phyloP scores from a whole-genome alignment of 2,888 invertebrate genomes.

The Penaeus monodon region DNA sequence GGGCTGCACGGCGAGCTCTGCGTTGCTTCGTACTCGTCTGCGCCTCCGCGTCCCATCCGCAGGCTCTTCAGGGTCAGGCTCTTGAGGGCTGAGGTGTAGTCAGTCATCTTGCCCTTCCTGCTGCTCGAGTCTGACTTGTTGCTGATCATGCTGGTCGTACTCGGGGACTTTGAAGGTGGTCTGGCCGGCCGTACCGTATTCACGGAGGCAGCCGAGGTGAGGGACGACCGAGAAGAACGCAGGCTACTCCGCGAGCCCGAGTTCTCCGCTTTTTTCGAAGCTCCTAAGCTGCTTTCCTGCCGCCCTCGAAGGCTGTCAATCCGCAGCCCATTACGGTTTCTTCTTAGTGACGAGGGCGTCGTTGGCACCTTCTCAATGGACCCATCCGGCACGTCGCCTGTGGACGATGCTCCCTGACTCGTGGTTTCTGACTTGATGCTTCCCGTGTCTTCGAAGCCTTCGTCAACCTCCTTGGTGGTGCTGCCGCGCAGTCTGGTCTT shows the following conservation, averaged over 20 bases:
- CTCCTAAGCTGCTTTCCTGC: constrained; percentile 4
- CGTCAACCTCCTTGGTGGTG: constrained; percentile 51
- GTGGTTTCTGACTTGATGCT: constrained; percentile 56
- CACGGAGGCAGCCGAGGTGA: constrained; percentile 61
- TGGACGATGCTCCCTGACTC: constrained; percentile 52
- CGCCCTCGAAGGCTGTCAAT: constrained; percentile 16
- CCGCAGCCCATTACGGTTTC: not conserved
- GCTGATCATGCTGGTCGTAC: constrained; percentile 56
- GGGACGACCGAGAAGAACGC: constrained; percentile 56
- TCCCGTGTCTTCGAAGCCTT: constrained; percentile 56
- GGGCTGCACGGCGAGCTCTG: constrained; percentile 57
- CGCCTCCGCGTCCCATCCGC: constrained; percentile 24
- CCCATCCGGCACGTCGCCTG: constrained; percentile 33
- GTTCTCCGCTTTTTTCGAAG: constrained; percentile 21
- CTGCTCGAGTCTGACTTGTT: constrained; percentile 49
- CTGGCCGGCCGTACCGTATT: constrained; percentile 60
- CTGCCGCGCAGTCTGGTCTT: not conserved
- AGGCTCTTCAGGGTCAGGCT: constrained; percentile 49
- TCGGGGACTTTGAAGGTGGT: constrained; percentile 58
- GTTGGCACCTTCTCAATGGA: not conserved
- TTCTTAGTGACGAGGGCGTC: not conserved
- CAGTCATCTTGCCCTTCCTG: constrained; percentile 29
- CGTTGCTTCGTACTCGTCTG: constrained; percentile 41
- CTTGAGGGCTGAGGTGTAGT: constrained; percentile 47
- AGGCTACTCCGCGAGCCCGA: constrained; percentile 55